Base-by-base conservation (phyloP, 2,797 vertebrate genomes). In the Phalloptychus januarius region DNA sequence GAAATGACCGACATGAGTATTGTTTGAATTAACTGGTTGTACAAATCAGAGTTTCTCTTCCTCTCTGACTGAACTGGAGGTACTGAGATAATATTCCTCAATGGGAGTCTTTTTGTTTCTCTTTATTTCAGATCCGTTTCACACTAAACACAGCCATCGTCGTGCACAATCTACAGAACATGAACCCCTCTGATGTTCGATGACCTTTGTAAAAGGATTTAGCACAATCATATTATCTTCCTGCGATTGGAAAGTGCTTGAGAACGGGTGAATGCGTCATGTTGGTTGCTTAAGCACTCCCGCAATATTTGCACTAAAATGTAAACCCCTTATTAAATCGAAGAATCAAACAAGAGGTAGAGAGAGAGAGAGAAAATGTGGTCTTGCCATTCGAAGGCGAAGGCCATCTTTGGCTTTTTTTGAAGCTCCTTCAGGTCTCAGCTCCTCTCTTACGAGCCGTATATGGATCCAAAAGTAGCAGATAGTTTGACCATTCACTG, bases 241-340 rank as follows among this genome's bases (percentile, higher is more conserved):
- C 80, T 86, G 6, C 54, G 28, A n/a, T 85, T 46, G 71, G 80
- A 82, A 76, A 78, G 48, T 45, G 78, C 72, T 72, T 80, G 54
- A 83, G 16, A 73, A 74, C 74, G 63, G 76, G 73, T 52, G 56
- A 73, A 75, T 70, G 23, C 5, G 18, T 89, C 85, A 61, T 78
- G 67, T 79, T 74, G 75, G 83, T 79, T 78, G 81, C 86, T 76
- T 77, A 78, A 86, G 87, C 76, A 74, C 81, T 88, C 80, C 71
- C 86, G 87, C 88, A 88, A 82, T 87, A 83, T 92, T 92, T 94
- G 93, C 91, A 94, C 91, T 89, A 87, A 89, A 89, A 90, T 25
- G 75, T 76, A 81, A 89, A 83, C 83, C 83, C 91, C 87, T 91
- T 91, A 85, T 91, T 91, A 85, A 85, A 87, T 54, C 46, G 65